Conservation (phyloP, 2,797 vertebrate genomes). For the Acanthurus tractus region DNA sequence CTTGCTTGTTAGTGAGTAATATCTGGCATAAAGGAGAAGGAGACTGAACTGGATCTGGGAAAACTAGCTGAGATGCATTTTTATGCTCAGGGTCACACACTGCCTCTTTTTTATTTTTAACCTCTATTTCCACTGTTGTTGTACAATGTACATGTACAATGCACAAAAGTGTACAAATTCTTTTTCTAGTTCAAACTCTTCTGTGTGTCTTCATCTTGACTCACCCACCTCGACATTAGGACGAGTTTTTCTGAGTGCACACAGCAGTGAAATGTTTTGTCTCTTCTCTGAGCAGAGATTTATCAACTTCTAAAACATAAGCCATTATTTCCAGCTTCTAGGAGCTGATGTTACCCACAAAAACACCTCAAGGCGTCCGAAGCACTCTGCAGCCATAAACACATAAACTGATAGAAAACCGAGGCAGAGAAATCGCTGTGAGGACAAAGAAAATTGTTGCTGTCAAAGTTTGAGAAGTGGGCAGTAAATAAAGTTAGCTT, state of each 20-base stretch:
- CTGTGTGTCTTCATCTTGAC: neutral
- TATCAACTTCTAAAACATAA: constrained; percentile 17
- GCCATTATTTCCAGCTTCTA: constrained; percentile 7
- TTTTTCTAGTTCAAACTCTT: neutral
- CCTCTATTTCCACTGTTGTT: neutral
- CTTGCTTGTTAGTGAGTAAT: constrained; percentile 43
- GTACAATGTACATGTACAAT: neutral
- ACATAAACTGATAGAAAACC: constrained; percentile 31
- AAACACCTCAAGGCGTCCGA: constrained; percentile 35
- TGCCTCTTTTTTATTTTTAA: constrained; percentile 1
- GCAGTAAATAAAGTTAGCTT: constrained; percentile 61
- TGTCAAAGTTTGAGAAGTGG: constrained; percentile 44
- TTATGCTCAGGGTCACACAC: constrained; percentile 6
- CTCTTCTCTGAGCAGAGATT: constrained; percentile 6
- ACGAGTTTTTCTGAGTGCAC: neutral
- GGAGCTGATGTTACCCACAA: constrained; percentile 38
- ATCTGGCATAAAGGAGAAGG: constrained; percentile 25
- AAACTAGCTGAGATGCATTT: constrained; percentile 6
- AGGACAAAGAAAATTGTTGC: constrained; percentile 39
- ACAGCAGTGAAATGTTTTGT: neutral
- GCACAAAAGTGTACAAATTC: neutral
- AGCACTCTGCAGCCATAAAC: constrained; percentile 37
- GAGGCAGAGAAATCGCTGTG: constrained; percentile 31
- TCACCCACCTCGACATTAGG: neutral
- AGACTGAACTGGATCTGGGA: constrained; percentile 10